phyloP scores from a whole-genome alignment of 2,113 vertebrate species.

The Percina caprodes region DNA sequence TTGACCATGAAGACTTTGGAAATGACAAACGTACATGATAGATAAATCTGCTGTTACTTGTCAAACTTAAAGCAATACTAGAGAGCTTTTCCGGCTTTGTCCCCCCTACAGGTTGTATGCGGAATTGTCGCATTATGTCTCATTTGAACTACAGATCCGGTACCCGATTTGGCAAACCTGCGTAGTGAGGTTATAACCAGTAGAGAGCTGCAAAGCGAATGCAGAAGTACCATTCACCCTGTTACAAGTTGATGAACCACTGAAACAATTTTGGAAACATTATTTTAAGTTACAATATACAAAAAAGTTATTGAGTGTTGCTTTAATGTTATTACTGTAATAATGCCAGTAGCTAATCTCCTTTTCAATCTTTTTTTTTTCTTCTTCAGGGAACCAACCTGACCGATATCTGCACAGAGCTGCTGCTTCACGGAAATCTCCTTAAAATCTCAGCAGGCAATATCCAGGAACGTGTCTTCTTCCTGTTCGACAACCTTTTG shows the following conservation, averaged over 20 bases:
- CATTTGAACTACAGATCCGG: too few relatives aligned
- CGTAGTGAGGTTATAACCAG: too few relatives aligned
- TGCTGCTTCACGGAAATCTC: constrained; percentile 94
- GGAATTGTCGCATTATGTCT: too few relatives aligned
- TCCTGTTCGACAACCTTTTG: constrained; percentile 98
- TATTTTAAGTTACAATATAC: too few relatives aligned
- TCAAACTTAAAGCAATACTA: neutral
- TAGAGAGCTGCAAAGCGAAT: too few relatives aligned
- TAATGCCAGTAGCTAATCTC: neutral
- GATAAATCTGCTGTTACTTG: neutral
- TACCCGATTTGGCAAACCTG: too few relatives aligned
- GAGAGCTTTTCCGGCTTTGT: too few relatives aligned
- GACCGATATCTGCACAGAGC: constrained; percentile 96
- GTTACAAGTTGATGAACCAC: too few relatives aligned
- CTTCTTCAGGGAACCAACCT: constrained; percentile 92
- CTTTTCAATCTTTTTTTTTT: neutral
- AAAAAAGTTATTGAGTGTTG: too few relatives aligned
- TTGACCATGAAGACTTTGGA: neutral
- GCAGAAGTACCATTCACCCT: too few relatives aligned
- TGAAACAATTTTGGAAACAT: too few relatives aligned
- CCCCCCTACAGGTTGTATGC: too few relatives aligned
- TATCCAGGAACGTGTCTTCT: constrained; percentile 97
- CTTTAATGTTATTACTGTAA: neutral
- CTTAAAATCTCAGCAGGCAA: constrained; percentile 99
- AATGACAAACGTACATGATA: neutral